These are phyloP conservation scores for Junonia oenone DNA, from an alignment of 2,888 invertebrate genomes.

Conservation along the genomic window DNA sequence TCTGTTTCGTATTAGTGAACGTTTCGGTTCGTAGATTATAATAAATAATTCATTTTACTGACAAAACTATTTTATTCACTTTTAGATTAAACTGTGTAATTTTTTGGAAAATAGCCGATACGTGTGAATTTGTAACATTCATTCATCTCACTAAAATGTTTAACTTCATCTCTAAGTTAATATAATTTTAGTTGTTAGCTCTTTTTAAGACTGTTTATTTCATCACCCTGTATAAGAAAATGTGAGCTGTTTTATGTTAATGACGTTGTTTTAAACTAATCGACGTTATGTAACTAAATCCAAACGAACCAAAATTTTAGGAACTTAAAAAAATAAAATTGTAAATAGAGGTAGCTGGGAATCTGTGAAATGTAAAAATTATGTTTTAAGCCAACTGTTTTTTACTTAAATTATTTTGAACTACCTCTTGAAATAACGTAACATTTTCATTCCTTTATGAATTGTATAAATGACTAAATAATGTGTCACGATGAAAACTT, in stretches of 20 bases:
- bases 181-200: slow-evolving; percentile 58
- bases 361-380: not conserved
- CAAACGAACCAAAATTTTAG: not conserved
- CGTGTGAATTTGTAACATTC: slow-evolving; percentile 20
- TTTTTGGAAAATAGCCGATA: slow-evolving; percentile 16
- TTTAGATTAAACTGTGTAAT: not conserved
- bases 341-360: not conserved
- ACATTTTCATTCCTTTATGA: not conserved
- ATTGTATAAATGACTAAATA: not conserved
- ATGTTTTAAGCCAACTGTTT: not conserved
- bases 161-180: slow-evolving; percentile 64
- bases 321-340: not conserved
- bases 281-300: not conserved
- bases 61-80: slow-evolving; percentile 3
- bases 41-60: too few relatives aligned
- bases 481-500: not conserved
- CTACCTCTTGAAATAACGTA: not conserved
- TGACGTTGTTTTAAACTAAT: slow-evolving; percentile 12
- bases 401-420: not conserved
- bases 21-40: not conserved
- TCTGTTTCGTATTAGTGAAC: slow-evolving; percentile 4
- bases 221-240: slow-evolving; percentile 25
- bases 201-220: slow-evolving; percentile 38
- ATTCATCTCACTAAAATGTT: slow-evolving; percentile 51
- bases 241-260: slow-evolving; percentile 2